Conservation (phyloP, 2,888 invertebrate species). For the Spisula solida region DNA sequence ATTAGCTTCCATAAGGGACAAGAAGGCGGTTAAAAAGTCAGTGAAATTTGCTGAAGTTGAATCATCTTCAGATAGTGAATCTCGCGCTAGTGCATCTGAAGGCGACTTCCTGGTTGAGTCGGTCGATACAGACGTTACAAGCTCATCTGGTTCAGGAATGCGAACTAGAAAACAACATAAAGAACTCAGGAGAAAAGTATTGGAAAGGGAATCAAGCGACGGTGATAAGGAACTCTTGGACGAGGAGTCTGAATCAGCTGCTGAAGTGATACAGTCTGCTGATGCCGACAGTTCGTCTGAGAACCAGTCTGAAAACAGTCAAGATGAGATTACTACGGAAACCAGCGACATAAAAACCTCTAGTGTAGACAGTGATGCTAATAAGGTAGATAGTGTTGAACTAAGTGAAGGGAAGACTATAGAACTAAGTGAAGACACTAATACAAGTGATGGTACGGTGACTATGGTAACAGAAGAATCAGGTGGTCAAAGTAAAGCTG, state of each 20-base stretch:
- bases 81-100: conserved; percentile 72
- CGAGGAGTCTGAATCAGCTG: conserved; percentile 28
- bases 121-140: conserved; percentile 65
- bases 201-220: conserved; percentile 62
- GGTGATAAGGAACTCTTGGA: conserved; percentile 59
- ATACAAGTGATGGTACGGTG: not conserved
- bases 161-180: conserved; percentile 47
- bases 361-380: conserved; percentile 32
- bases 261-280: conserved; percentile 55
- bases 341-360: conserved; percentile 68
- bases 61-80: conserved; percentile 84
- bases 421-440: conserved; percentile 37
- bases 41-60: conserved; percentile 83
- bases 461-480: conserved; percentile 12
- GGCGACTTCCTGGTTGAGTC: conserved; percentile 57
- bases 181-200: conserved; percentile 68
- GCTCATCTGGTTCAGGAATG: conserved; percentile 47
- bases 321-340: conserved; percentile 67
- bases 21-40: conserved; percentile 76
- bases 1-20: conserved; percentile 69
- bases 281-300: conserved; percentile 54
- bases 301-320: conserved; percentile 67
- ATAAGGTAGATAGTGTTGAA: conserved; percentile 29
- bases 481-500: conserved; percentile 18
- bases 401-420: conserved; percentile 19